A percentile compares a stretch with the other conserved stretches of the same genome.
Evolutionary conservation across 1,140 invertebrate species (phyloP).

Genomic region (Paraescarpia echinospica): DNA sequence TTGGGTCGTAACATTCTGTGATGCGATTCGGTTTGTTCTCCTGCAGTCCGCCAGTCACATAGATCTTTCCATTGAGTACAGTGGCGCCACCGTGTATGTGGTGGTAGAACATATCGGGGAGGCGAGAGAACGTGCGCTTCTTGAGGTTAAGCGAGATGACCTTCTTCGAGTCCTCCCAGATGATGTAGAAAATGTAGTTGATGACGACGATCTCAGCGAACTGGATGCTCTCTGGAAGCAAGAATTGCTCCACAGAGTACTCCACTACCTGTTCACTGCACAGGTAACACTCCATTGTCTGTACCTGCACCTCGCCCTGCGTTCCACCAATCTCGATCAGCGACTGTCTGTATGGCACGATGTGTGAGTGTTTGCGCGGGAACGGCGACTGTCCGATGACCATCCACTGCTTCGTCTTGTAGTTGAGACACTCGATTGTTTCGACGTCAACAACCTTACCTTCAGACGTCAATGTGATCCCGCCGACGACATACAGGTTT

Average conservation of each 20-base stretch:
- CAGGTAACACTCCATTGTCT: constrained; percentile 53
- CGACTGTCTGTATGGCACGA: constrained; percentile 46
- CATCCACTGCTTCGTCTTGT: constrained; percentile 44
- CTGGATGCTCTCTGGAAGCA: constrained; percentile 50
- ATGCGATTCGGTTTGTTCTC: constrained; percentile 56
- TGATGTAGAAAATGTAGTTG: constrained; percentile 52
- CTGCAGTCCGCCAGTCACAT: constrained; percentile 74
- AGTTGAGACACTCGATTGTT: constrained; percentile 51
- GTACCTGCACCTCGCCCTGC: constrained; percentile 42
- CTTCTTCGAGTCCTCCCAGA: constrained; percentile 54
- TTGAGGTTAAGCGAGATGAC: constrained; percentile 52
- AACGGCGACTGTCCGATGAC: constrained; percentile 46
- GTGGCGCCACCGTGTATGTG: constrained; percentile 66
- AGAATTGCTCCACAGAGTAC: constrained; percentile 50
- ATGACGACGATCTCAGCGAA: constrained; percentile 52
- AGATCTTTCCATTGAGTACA: constrained; percentile 77
- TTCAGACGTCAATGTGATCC: constrained; percentile 42
- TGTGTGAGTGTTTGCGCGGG: constrained; percentile 47
- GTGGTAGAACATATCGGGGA: constrained; percentile 43
- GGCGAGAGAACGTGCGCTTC: constrained; percentile 49
- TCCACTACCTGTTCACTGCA: constrained; percentile 38
- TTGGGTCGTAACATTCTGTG: constrained; percentile 81
- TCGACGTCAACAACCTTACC: constrained; percentile 44
- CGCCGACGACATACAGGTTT: constrained; percentile 51
- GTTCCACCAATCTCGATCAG: constrained; percentile 53